phyloP scores from a whole-genome alignment of 2,888 invertebrate species.

The Synergus gifuensis region DNA sequence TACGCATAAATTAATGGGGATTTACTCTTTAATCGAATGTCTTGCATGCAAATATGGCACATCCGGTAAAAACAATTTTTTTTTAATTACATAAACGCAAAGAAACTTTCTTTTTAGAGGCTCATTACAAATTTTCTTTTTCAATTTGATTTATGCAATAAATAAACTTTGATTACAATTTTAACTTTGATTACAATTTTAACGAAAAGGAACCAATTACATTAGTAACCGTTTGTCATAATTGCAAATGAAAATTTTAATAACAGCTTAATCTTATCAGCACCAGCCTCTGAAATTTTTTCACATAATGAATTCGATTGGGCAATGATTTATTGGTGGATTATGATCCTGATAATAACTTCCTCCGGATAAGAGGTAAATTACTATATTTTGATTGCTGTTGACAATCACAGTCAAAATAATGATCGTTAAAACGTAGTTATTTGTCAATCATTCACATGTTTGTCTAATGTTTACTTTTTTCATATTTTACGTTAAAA shows the following conservation, averaged over 20 bases:
- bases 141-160: neutral
- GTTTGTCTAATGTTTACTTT: too few relatives aligned
- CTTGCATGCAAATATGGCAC: neutral
- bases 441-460: too few relatives aligned
- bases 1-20: neutral
- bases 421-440: too few relatives aligned
- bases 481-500: too few relatives aligned
- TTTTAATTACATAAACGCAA: neutral
- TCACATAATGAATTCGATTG: neutral
- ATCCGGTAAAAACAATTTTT: neutral
- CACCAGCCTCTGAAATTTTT: neutral
- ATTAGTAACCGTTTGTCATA: neutral
- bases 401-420: too few relatives aligned
- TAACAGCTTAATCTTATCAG: slow-evolving; percentile 26
- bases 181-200: too few relatives aligned
- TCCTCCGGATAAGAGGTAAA: too few relatives aligned
- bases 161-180: too few relatives aligned
- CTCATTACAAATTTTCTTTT: neutral
- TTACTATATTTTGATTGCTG: too few relatives aligned
- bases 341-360: neutral
- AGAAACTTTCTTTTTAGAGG: neutral
- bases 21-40: neutral
- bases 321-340: slow-evolving; percentile 14
- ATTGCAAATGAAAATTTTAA: neutral
- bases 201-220: too few relatives aligned